Evolutionary conservation across 2,113 vertebrate genomes (phyloP).

Genomic region (Carassius gibelio): DNA sequence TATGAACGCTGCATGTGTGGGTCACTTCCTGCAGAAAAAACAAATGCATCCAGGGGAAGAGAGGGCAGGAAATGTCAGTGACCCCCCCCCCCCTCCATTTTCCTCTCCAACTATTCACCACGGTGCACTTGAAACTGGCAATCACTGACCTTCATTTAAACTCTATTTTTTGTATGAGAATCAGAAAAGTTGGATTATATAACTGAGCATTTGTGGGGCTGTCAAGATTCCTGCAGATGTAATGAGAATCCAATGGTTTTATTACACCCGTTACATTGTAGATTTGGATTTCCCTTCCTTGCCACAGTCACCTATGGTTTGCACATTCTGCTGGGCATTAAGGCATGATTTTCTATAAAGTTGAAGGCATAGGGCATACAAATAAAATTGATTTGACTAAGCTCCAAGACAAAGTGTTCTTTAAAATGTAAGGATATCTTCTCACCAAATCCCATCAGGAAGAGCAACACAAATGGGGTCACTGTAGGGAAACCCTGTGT

Average conservation of each 20-base stretch:
- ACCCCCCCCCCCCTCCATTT: constrained; percentile 46
- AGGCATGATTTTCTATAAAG: not conserved
- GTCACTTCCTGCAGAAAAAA: constrained; percentile 61
- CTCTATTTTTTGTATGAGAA: constrained; percentile 34
- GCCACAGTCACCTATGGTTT: not conserved
- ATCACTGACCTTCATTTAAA: constrained; percentile 27
- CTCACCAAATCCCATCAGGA: constrained; percentile 88
- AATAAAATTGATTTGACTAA: not conserved
- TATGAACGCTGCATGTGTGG: constrained; percentile 41
- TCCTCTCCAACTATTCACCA: constrained; percentile 39
- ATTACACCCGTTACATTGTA: constrained; percentile 1
- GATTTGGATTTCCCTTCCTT: not conserved
- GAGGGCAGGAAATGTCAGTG: constrained; percentile 57
- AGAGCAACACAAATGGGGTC: constrained; percentile 81
- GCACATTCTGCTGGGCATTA: too few relatives aligned
- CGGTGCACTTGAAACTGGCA: constrained; percentile 14
- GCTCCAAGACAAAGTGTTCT: not conserved
- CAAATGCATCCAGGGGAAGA: constrained; percentile 51
- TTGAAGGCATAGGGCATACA: not conserved
- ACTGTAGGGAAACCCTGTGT: constrained; percentile 82
- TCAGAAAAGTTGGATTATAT: not conserved
- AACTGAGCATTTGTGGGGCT: not conserved
- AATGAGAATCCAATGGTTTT: not conserved
- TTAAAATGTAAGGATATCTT: constrained; percentile 44
- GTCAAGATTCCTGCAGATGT: constrained; percentile 1